Evolutionary conservation across 2,113 vertebrate genomes (phyloP).

Genomic region (Rattus rattus): DNA sequence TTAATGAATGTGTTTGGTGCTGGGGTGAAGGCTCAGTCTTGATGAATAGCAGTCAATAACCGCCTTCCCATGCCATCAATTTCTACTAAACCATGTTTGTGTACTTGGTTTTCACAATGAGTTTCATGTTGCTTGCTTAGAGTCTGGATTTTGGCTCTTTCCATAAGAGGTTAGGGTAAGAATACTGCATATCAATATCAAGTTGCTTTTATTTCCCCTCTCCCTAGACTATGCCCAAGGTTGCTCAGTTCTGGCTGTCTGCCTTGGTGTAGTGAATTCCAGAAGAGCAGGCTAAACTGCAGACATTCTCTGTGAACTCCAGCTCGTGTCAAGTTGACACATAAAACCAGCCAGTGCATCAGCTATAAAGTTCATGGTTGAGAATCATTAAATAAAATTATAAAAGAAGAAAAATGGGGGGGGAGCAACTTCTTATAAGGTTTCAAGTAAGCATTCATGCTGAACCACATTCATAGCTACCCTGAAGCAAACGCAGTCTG

Average conservation of each 20-base stretch:
- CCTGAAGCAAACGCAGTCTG: too few relatives aligned
- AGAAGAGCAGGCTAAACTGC: neutral
- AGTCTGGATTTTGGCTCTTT: neutral
- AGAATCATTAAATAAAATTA: neutral
- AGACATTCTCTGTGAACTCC: neutral
- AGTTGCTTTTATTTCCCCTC: neutral
- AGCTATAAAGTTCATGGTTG: neutral
- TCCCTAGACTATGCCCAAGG: neutral
- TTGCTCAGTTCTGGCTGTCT: neutral
- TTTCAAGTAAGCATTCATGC: too few relatives aligned
- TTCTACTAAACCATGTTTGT: neutral
- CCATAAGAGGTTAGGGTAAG: neutral
- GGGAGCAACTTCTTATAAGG: too few relatives aligned
- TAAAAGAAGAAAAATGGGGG: neutral
- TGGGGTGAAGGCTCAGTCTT: neutral
- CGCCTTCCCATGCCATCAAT: neutral
- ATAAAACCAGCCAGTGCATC: too few relatives aligned
- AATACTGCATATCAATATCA: neutral
- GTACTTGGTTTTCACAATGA: conserved; percentile 11
- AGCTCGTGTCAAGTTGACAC: too few relatives aligned
- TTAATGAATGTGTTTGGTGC: neutral
- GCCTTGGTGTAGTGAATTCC: neutral
- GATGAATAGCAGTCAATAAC: neutral
- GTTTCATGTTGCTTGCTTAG: neutral
- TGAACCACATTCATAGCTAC: neutral